These are phyloP conservation scores for Sialis fuliginosa DNA, from an alignment of 2,888 invertebrate species.

Conservation along the genomic window DNA sequence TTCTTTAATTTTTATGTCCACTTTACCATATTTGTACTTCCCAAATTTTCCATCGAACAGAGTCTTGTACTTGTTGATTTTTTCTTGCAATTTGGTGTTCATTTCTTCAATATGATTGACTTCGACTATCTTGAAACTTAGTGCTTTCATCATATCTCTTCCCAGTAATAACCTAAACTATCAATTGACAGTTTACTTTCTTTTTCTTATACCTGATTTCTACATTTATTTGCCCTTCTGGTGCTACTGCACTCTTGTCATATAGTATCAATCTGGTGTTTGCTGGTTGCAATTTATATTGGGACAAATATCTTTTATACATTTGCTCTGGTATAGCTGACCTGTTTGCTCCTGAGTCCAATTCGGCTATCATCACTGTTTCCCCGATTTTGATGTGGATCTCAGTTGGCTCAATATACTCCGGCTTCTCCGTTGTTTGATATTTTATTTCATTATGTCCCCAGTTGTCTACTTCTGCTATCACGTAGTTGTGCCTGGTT, in stretches of 20 bases:
- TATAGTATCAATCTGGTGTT: not conserved
- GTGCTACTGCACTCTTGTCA: not conserved
- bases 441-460: not conserved
- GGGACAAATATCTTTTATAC: not conserved
- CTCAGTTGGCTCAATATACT: not conserved
- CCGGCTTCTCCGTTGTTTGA: no score
- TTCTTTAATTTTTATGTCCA: slow-evolving; percentile 8
- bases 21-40: slow-evolving; percentile 7
- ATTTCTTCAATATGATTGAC: not conserved
- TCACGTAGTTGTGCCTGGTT: not conserved
- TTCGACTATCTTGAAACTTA: not conserved
- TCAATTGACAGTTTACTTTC: not conserved
- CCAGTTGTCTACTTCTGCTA: not conserved
- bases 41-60: slow-evolving; percentile 6
- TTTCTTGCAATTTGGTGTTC: slow-evolving; percentile 1
- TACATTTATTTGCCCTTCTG: not conserved
- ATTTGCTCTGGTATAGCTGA: not conserved
- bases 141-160: not conserved
- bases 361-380: not conserved
- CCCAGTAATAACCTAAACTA: not conserved
- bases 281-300: not conserved
- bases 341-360: not conserved
- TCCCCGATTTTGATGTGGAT: not conserved
- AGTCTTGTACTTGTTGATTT: slow-evolving; percentile 5
- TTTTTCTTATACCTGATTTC: not conserved